Conservation (phyloP, 1,140 invertebrate genomes). For the Cardiocondyla obscurior region DNA sequence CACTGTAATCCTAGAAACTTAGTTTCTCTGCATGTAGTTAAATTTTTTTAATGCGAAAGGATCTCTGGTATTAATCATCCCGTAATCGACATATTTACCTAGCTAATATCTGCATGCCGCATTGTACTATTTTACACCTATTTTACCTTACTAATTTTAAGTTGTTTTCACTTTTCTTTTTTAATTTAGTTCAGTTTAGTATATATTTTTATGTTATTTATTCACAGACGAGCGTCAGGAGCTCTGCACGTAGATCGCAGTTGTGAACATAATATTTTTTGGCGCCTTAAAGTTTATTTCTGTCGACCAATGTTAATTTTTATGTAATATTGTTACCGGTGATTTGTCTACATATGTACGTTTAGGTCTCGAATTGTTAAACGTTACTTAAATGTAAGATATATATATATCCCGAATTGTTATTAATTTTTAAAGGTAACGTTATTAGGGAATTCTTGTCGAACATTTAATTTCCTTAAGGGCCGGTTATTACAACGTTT, state of each 20-base stretch:
- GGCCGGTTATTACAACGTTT: too few species aligned
- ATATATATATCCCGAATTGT: background rate
- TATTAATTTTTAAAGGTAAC: background rate
- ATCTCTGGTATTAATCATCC: constrained; percentile 45
- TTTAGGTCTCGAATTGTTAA: constrained; percentile 25
- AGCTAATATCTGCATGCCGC: constrained; percentile 38
- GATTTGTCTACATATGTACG: background rate
- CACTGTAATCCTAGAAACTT: background rate
- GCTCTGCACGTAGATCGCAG: constrained; percentile 74
- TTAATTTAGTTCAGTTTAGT: too few species aligned
- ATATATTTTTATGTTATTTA: constrained; percentile 72
- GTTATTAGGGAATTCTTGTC: background rate
- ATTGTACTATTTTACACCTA: constrained; percentile 19
- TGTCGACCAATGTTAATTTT: background rate
- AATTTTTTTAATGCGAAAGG: background rate
- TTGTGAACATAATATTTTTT: constrained; percentile 57
- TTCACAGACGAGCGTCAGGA: constrained; percentile 78
- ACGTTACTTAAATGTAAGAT: constrained; percentile 18
- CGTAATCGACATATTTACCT: constrained; percentile 11
- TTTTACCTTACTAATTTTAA: background rate
- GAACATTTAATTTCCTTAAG: constrained; percentile 11
- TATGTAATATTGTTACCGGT: constrained; percentile 20
- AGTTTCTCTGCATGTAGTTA: constrained; percentile 57
- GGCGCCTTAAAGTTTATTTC: constrained; percentile 8
- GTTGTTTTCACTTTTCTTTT: constrained; percentile 27